Evolutionary conservation across 2,888 invertebrate genomes (phyloP), one percentile per base, ranked within the genome.

Genomic region (Baccha elongata): DNA sequence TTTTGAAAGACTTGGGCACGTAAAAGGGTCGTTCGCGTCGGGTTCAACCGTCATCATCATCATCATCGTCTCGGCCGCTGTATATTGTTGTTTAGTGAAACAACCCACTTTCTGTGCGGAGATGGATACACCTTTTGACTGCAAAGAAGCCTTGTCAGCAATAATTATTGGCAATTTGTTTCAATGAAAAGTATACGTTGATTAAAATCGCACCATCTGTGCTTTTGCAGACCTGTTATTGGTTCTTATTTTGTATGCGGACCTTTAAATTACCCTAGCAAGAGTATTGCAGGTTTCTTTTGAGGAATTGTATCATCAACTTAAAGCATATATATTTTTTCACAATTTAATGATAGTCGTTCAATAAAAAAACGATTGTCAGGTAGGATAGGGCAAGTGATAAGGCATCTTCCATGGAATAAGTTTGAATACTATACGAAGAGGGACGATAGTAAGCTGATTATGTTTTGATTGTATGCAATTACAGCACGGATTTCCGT

Each of bases 161-260:
- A 53, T 81, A 81, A 81, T 81, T 81, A 76, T 76, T 76, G 35
- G 71, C 67, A 76, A 81, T 81, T 81, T 76, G 76, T 76, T 76
- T 81, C 81, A 76, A 81, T 81, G 58, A 76, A 81, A 76, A 76
- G 76, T 76, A 60, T 29, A 10, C 69, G 35, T 76, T 81, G 75
- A 64, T 74, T 68, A 68, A 35, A 50, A 69, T 80, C 58, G 48
- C 48, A 35, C 35, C 53, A 52, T 64, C 74, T 50, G 62, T 50
- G 62, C 68, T 48, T 74, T 64, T 15, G n/a, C 19, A 7, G 32
- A 46, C 55, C 55, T 58, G 69, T 58, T 64, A 73, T 69, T 74
- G 69, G 7, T 74, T 64, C 75, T 69, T 50, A 75, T 80, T 69
- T 80, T 69, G 68, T 80, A 64, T 42, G 40, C 15, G 68, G 21